phyloP scores from a whole-genome alignment of 2,888 invertebrate genomes.

The Protophormia terraenovae region DNA sequence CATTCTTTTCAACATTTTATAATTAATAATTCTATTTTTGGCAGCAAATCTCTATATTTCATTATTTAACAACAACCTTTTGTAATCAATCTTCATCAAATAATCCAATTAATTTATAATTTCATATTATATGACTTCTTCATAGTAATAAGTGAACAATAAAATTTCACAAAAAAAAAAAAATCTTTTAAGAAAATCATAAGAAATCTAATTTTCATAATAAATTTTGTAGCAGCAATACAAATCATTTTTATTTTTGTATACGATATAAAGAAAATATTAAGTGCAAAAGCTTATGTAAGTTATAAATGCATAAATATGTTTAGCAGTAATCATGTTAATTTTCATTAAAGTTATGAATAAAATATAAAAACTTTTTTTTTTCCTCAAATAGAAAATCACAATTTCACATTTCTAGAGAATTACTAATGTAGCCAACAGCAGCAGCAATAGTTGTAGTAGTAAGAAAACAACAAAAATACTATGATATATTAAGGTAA shows the following conservation, averaged over 20 bases:
- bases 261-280: neutral
- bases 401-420: slow-evolving; percentile 23
- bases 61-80: neutral
- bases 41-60: no score
- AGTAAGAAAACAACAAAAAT: neutral
- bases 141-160: no score
- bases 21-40: neutral
- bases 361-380: slow-evolving; percentile 48
- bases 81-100: neutral
- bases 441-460: no score
- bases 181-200: neutral
- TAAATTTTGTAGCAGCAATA: neutral
- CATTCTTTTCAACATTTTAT: no score
- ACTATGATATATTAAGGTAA: neutral
- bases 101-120: slow-evolving; percentile 21
- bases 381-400: neutral
- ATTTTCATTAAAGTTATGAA: slow-evolving; percentile 61
- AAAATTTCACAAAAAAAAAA: neutral
- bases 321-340: slow-evolving; percentile 45
- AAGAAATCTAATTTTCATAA: slow-evolving; percentile 48
- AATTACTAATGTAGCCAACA: slow-evolving; percentile 12
- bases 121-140: neutral
- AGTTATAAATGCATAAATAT: neutral
- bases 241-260: no score
- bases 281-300: neutral